Percentiles rank a stretch among this genome's conserved stretches.
These are phyloP conservation scores for Spinibarbus caldwelli DNA, from an alignment of 2,797 vertebrate species.

Conservation along the genomic window DNA sequence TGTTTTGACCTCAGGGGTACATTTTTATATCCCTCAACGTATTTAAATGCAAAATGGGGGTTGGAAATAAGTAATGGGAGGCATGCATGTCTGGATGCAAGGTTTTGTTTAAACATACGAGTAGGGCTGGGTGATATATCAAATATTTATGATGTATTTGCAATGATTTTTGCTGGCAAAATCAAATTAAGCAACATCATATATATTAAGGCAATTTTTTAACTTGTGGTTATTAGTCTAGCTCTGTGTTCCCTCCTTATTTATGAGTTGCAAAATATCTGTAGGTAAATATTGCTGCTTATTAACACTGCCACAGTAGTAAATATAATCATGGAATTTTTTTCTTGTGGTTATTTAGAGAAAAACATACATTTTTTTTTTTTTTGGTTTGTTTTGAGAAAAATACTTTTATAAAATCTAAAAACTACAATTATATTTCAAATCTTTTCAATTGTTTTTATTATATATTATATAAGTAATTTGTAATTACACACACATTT, in stretches of 20 bases:
- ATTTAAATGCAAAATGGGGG: constrained; percentile 60
- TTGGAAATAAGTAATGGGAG: constrained; percentile 57
- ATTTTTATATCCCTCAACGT: constrained; percentile 37
- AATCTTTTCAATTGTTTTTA: neutral
- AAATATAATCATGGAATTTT: too few species aligned
- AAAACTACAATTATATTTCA: neutral
- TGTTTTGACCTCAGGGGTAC: constrained; percentile 21
- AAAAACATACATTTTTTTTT: too few species aligned
- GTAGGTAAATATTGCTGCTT: neutral
- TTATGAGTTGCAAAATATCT: neutral
- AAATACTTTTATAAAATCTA: too few species aligned
- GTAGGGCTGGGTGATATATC: constrained; percentile 15
- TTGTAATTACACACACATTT: too few species aligned
- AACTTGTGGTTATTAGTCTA: neutral
- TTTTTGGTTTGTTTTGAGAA: too few species aligned
- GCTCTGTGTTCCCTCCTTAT: neutral
- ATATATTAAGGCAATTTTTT: neutral
- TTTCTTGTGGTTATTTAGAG: too few species aligned
- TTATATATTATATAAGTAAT: neutral
- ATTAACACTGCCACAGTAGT: neutral
- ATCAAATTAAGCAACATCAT: neutral
- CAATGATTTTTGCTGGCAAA: neutral
- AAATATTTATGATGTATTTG: neutral
- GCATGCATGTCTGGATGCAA: constrained; percentile 64
- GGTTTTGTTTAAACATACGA: constrained; percentile 37